Percentiles rank a stretch among this genome's conserved stretches.
phyloP scores from a whole-genome alignment of 2,888 invertebrate species.

The Eupsilia transversa region DNA sequence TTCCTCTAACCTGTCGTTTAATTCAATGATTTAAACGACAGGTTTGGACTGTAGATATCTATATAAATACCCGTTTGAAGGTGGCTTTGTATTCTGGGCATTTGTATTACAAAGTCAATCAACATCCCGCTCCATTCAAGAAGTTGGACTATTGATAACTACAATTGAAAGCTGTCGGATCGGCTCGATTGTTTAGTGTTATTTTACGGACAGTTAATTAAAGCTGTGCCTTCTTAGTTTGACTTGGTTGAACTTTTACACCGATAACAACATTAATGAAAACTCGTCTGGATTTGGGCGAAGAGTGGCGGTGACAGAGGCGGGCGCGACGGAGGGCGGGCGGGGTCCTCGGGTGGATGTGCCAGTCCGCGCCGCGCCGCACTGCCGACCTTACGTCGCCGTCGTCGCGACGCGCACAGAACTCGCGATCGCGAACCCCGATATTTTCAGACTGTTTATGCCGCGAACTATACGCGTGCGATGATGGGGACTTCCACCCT shows the following conservation, averaged over 20 bases:
- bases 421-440: constrained; percentile 76
- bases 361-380: constrained; percentile 84
- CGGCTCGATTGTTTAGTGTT: constrained; percentile 79
- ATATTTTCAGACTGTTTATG: constrained; percentile 69
- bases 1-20: not conserved
- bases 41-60: constrained; percentile 23
- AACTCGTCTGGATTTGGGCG: constrained; percentile 88
- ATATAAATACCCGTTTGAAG: constrained; percentile 27
- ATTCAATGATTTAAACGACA: constrained; percentile 30
- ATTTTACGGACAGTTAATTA: constrained; percentile 89
- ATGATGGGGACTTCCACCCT: constrained; percentile 71
- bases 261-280: constrained; percentile 90
- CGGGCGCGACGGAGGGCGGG: constrained; percentile 77
- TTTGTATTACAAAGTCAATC: constrained; percentile 74
- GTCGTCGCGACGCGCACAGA: constrained; percentile 64
- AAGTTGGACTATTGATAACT: constrained; percentile 73
- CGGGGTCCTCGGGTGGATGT: constrained; percentile 77
- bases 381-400: constrained; percentile 79
- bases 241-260: constrained; percentile 87
- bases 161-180: constrained; percentile 73
- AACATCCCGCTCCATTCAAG: constrained; percentile 67
- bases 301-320: constrained; percentile 85
- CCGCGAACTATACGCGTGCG: constrained; percentile 66
- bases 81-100: constrained; percentile 48
- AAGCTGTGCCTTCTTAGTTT: constrained; percentile 84